Evolutionary conservation across 2,797 vertebrate species (phyloP).

Genomic region (Spizella passerina): DNA sequence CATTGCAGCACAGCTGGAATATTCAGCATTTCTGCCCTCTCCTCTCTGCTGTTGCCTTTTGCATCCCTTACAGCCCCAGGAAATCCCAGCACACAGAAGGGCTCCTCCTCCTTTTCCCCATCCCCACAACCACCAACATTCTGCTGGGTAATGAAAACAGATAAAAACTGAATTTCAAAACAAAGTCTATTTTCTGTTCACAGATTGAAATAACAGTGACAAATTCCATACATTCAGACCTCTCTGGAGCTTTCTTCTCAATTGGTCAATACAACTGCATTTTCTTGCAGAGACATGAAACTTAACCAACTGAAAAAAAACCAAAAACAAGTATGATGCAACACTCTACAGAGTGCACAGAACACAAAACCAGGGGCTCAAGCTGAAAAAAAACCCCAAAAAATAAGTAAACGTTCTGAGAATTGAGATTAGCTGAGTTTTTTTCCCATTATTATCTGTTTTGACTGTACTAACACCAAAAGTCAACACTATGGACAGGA

Average conservation of each 20-base stretch:
- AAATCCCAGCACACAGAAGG: not conserved
- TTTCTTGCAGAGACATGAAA: not conserved
- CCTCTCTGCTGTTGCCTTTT: not conserved
- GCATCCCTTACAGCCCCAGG: not conserved
- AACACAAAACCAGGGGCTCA: not conserved
- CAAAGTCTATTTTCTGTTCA: not conserved
- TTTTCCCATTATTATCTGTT: not conserved
- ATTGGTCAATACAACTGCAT: not conserved
- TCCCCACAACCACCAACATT: not conserved
- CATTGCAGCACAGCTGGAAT: not conserved
- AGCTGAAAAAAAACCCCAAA: not conserved
- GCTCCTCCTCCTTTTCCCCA: not conserved
- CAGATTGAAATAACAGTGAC: not conserved
- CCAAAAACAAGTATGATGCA: not conserved
- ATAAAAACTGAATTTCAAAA: not conserved
- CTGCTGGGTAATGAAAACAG: not conserved
- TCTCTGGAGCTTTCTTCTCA: not conserved
- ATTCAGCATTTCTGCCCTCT: not conserved
- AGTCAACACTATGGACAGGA: fast-evolving
- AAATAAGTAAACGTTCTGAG: not conserved
- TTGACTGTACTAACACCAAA: not conserved
- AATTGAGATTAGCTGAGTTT: not conserved
- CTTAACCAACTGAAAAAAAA: not conserved
- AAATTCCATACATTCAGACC: not conserved
- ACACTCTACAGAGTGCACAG: not conserved